Base-by-base conservation (phyloP, 1,140 invertebrate species). In the Homarus americanus region DNA sequence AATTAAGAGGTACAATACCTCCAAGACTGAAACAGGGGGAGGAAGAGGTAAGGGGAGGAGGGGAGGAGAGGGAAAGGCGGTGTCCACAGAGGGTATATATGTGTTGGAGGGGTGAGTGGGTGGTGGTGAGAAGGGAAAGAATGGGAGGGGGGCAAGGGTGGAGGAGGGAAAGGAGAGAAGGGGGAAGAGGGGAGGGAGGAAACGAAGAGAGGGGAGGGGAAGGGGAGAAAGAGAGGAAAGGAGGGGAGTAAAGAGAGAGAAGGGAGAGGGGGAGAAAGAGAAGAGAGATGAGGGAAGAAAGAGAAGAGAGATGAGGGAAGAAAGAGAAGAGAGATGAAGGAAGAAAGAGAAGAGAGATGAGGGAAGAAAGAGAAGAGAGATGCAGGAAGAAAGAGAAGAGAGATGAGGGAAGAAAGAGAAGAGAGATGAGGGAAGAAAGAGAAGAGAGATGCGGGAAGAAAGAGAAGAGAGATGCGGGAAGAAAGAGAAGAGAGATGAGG, bases 161-260 rank as follows among this genome's bases (percentile, higher is more conserved):
- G 20, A 53, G 73, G 53, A 73, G 78, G 73, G 36, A 41, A 78
- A 44, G 36, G 40, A 44, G 82, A 85, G 82, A 32, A 40, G 2
- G 66, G 44, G 41, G 34, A 49, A 63, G 20, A 63, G 79, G 36
- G 44, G 63, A 49, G 36, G 12, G 36, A 28, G 34, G 79, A 82
- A 32, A 63, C 1, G 20, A 15, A 34, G 34, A 3, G 58, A 38
- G 38, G 28, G 82, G n/a, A 15, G n/a, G 53, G 53, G 40, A 63
- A 69, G 2, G 72, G 53, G 38, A 38, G 38, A 1, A 38, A 32
- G 40, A 72, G 1, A 28, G 24, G n/a, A 38, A 28, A 28, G n/a
- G 53, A n/a, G 24, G n/a, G 36, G 7, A 24, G 24, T 40, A 7
- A 44, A 53, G 28, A 34, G 41, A 34, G 28, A 28, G 41, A 79